Percentiles rank a stretch among this genome's conserved stretches.
phyloP scores from a whole-genome alignment of 1,140 invertebrate genomes.

The Thalassaphorura encarpata region DNA sequence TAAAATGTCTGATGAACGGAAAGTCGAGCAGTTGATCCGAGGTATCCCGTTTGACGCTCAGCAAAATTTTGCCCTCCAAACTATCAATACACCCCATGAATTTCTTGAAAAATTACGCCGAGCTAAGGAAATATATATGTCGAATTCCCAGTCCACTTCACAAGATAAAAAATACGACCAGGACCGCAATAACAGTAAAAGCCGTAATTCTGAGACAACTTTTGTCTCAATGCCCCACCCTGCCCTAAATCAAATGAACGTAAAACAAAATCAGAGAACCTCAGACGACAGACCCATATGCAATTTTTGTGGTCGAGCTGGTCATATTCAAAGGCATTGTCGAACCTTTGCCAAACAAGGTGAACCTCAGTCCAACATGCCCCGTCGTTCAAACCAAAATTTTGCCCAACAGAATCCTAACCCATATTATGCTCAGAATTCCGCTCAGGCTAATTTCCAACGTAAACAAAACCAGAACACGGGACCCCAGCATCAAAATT shows the following conservation, averaged over 20 bases:
- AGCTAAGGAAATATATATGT: not conserved
- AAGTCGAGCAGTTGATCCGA: not conserved
- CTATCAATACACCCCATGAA: not conserved
- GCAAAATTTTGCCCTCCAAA: not conserved
- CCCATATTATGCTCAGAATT: no score
- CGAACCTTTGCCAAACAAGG: no score
- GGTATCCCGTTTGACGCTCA: not conserved
- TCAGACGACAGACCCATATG: not conserved
- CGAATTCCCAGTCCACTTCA: no score
- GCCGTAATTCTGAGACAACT: not conserved
- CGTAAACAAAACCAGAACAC: no score
- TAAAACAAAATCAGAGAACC: not conserved
- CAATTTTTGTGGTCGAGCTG: not conserved
- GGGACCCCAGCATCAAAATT: no score
- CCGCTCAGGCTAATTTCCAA: no score
- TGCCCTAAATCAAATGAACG: not conserved
- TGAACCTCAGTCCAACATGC: no score
- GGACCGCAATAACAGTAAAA: not conserved
- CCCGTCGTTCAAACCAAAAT: no score
- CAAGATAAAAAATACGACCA: no score
- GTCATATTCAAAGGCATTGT: not conserved
- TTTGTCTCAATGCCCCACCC: not conserved
- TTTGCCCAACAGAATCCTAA: no score
- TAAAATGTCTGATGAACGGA: not conserved
- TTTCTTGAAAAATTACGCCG: not conserved